Conservation (phyloP, 2,113 vertebrate species). For the Lophius piscatorius region DNA sequence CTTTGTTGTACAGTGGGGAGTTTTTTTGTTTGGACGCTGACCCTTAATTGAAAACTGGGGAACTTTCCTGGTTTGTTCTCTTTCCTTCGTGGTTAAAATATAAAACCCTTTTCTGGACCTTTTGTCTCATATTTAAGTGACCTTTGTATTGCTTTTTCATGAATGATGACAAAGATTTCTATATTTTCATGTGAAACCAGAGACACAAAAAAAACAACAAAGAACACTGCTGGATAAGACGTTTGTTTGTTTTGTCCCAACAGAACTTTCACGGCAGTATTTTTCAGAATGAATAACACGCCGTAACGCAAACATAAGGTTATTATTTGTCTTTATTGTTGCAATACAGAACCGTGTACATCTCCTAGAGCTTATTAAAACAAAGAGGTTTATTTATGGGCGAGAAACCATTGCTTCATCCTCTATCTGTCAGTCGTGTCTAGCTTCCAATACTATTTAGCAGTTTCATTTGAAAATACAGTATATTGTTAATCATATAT, state of each 20-base stretch:
- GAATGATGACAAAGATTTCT: constrained; percentile 76
- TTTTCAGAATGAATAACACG: constrained; percentile 60
- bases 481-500: constrained; percentile 63
- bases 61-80: constrained; percentile 28
- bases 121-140: constrained; percentile 80
- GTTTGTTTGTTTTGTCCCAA: constrained; percentile 54
- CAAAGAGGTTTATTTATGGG: constrained; percentile 77
- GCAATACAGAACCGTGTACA: constrained; percentile 67
- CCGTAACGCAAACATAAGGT: constrained; percentile 31
- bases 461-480: constrained; percentile 70
- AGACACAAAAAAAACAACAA: constrained; percentile 67
- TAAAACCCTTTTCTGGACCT: constrained; percentile 63
- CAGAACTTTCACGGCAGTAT: constrained; percentile 68
- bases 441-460: constrained; percentile 60
- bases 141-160: constrained; percentile 81
- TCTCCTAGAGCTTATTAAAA: constrained; percentile 73
- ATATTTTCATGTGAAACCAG: constrained; percentile 81
- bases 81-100: constrained; percentile 66
- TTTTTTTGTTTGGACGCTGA: constrained; percentile 4
- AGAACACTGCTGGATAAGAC: constrained; percentile 63
- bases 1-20: constrained; percentile 6
- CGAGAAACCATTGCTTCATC: constrained; percentile 45
- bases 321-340: constrained; percentile 67
- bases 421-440: constrained; percentile 64
- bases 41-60: constrained; percentile 13